phyloP scores from a whole-genome alignment of 2,888 invertebrate genomes.

The Petrolisthes cinctipes region DNA sequence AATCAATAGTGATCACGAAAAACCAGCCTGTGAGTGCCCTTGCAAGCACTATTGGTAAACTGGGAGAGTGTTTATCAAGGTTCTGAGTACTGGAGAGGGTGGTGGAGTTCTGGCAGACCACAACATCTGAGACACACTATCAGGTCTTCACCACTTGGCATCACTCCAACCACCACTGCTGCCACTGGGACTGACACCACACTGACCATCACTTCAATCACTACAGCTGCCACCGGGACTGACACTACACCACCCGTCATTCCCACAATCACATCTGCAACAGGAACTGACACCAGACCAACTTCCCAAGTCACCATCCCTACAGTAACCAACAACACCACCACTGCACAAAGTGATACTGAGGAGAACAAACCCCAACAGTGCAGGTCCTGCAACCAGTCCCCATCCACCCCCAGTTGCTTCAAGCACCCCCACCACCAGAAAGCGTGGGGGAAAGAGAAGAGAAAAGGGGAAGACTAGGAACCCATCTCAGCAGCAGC shows the following conservation, averaged over 20 bases:
- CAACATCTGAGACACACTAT: neutral
- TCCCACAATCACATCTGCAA: too few relatives aligned
- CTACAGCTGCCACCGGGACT: neutral
- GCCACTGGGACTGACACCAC: neutral
- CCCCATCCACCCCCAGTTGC: too few relatives aligned
- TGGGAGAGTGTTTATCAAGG: neutral
- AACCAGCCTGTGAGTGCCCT: neutral
- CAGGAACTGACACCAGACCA: too few relatives aligned
- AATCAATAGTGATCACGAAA: neutral
- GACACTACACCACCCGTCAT: neutral
- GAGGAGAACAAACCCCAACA: too few relatives aligned
- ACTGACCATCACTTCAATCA: neutral
- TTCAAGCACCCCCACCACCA: too few relatives aligned
- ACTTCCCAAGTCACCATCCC: too few relatives aligned
- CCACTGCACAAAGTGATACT: too few relatives aligned
- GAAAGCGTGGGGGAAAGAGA: too few relatives aligned
- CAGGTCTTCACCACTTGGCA: neutral
- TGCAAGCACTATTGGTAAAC: neutral
- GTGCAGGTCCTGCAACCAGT: too few relatives aligned
- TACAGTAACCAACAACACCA: too few relatives aligned
- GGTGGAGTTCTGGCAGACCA: neutral
- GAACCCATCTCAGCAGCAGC: too few relatives aligned
- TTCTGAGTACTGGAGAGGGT: slow-evolving; percentile 3
- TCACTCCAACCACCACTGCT: neutral
- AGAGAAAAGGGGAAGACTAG: too few relatives aligned